Percentiles rank a stretch among this genome's conserved stretches.
phyloP scores from a whole-genome alignment of 1,140 invertebrate species.

The Drosophila punjabiensis region DNA sequence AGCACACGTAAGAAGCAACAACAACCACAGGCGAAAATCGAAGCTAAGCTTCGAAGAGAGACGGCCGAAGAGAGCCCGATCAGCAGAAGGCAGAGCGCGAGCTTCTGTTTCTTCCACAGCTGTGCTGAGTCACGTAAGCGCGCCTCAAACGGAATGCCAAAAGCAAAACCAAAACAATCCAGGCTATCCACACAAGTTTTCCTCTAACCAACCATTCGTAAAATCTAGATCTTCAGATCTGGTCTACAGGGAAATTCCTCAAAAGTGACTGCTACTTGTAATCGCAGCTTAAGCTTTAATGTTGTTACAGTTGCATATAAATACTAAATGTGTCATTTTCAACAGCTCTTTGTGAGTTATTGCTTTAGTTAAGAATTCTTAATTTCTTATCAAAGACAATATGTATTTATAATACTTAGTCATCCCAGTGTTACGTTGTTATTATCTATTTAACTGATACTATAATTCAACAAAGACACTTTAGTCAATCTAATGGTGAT shows the following conservation, averaged over 20 bases:
- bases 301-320: not conserved
- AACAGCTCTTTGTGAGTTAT: not conserved
- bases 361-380: not conserved
- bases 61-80: not conserved
- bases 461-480: not conserved
- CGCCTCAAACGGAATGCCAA: constrained; percentile 12
- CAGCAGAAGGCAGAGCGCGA: constrained; percentile 13
- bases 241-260: not conserved
- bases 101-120: constrained; percentile 20
- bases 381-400: not conserved
- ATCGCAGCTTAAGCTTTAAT: not conserved
- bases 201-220: not conserved
- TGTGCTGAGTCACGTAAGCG: constrained; percentile 63
- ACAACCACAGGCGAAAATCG: constrained; percentile 43
- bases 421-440: not conserved
- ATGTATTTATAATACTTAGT: not conserved
- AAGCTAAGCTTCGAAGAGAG: constrained; percentile 46
- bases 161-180: constrained; percentile 23
- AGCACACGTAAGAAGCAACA: constrained; percentile 12
- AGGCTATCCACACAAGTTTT: constrained; percentile 2
- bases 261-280: constrained; percentile 3
- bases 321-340: not conserved
- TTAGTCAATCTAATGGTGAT: not conserved
- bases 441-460: not conserved
- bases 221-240: constrained; percentile 13